Evolutionary conservation across 2,113 vertebrate genomes (phyloP), one percentile per base, ranked within the genome.

Genomic region (Microtus montanus): DNA sequence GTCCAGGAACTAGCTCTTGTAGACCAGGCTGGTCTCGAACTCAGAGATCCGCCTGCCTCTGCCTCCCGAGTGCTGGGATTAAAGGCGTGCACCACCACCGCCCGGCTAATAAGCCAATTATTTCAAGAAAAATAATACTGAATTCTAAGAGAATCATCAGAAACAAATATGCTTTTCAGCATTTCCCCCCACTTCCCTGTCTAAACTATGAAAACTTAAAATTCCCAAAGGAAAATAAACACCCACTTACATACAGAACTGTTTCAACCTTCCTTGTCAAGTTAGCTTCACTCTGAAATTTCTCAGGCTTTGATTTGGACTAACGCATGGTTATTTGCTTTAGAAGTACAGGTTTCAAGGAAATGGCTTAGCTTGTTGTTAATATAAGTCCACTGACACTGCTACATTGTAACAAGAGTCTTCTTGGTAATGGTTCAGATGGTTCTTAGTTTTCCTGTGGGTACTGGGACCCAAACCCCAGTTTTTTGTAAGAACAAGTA

Each of bases 201-300:
- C 58, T 52, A 95, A 88, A 82, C 12, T 13, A 49, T 88, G 52
- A 94, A 75, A 75, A 95, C 68, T 71, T 94, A 68, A 78, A 88
- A 86, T 17, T 70, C 86, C 28, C 30, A 82, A 91, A 79, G n/a
- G 2, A 90, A 95, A 93, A 93, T 70, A 87, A 92, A 92, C 1
- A 12, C 28, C 49, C 49, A 14, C 49, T 24, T 2, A 93, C 15
- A 8, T 41, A 71, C 83, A 85, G 38, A 68, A 82, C 44, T 58
- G 33, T 97, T 93, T 84, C 17, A 93, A 58, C 44, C 47, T 71
- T 94, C 12, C 64, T 90, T 80, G n/a, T 80, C 30, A 89, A 83
- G 61, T 66, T 95, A 82, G 70, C 22, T 77, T 80, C 52, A 90
- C 61, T 88, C 33, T 90, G 44, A 93, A 66, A 74, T 85, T 87